Conservation (phyloP, 2,797 vertebrate genomes). For the Hydrolagus colliei region DNA sequence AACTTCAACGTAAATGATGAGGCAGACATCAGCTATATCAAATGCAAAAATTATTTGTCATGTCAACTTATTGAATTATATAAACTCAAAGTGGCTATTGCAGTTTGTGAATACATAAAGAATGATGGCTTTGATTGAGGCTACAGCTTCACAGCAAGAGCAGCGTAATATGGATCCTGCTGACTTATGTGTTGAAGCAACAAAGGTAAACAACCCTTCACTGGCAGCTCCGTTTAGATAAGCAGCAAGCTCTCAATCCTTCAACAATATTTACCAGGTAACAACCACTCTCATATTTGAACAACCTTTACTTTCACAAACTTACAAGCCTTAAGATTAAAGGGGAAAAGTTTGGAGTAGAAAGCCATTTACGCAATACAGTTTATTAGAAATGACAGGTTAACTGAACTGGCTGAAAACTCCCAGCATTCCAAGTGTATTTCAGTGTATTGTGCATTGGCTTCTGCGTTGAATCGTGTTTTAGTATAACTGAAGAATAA, state of each 20-base stretch:
- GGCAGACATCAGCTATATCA: too few species aligned
- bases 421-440: background rate
- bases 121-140: background rate
- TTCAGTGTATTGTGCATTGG: too few species aligned
- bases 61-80: background rate
- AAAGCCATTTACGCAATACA: background rate
- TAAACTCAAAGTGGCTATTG: background rate
- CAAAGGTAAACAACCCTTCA: background rate
- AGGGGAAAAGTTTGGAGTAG: background rate
- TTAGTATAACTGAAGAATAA: background rate
- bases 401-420: background rate
- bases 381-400: background rate
- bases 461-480: background rate
- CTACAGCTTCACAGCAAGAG: background rate
- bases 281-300: background rate
- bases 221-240: background rate
- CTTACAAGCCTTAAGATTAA: background rate
- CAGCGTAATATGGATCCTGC: background rate
- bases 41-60: background rate
- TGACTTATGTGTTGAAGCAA: background rate
- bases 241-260: background rate
- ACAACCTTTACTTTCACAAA: background rate
- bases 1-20: background rate
- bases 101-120: background rate
- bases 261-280: background rate